Percentiles rank a stretch among this genome's conserved stretches.
Evolutionary conservation across 2,113 vertebrate genomes (phyloP).

Genomic region (Prinia subflava): DNA sequence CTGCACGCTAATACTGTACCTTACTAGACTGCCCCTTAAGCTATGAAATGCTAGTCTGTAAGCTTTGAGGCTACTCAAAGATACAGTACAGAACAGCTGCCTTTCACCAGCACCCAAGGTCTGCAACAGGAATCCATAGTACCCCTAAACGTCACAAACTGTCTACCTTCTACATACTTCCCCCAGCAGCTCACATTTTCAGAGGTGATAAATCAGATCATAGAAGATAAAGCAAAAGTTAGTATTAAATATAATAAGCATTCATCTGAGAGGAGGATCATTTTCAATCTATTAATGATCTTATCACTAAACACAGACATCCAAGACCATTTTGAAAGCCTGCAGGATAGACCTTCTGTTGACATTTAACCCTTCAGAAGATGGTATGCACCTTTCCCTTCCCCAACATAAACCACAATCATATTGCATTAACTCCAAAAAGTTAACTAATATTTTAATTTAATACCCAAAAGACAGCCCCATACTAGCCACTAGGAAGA

Average conservation of each 20-base stretch:
- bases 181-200: not conserved
- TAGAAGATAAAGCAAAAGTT: not conserved
- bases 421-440: not conserved
- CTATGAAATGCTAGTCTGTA: not conserved
- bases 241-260: not conserved
- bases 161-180: not conserved
- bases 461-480: not conserved
- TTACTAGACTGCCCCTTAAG: not conserved
- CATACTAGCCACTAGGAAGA: not conserved
- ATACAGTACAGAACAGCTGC: not conserved
- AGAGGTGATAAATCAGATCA: not conserved
- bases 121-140: not conserved
- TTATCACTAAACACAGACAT: not conserved
- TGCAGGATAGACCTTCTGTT: not conserved
- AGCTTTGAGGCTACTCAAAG: not conserved
- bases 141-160: not conserved
- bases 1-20: not conserved
- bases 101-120: not conserved
- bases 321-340: not conserved
- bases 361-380: not conserved
- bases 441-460: not conserved
- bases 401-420: not conserved
- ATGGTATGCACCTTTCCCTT: not conserved
- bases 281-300: not conserved
- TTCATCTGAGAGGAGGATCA: not conserved